Percentiles rank a stretch among this genome's conserved stretches.
Conservation (phyloP, 2,888 invertebrate genomes). For the Acronicta aceris region DNA sequence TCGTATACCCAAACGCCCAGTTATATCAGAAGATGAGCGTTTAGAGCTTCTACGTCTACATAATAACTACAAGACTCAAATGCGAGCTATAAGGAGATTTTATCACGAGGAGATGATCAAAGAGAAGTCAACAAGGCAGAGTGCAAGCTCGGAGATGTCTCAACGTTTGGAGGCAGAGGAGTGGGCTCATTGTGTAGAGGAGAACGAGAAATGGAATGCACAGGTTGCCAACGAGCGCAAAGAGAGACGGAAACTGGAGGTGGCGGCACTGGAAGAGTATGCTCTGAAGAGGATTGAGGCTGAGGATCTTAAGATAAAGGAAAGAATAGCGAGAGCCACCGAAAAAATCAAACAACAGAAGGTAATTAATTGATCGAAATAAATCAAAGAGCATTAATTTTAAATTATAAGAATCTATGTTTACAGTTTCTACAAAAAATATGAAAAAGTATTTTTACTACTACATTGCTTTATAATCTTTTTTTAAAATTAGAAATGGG, state of each 20-base stretch:
- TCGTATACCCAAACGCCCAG: slow-evolving; percentile 90
- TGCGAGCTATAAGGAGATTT: slow-evolving; percentile 88
- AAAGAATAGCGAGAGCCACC: slow-evolving; percentile 81
- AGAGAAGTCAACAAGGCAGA: slow-evolving; percentile 84
- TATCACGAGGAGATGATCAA: slow-evolving; percentile 87
- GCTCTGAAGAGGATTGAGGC: slow-evolving; percentile 81
- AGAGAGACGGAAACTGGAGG: slow-evolving; percentile 85
- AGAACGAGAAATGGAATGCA: slow-evolving; percentile 93
- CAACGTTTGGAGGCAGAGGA: slow-evolving; percentile 90
- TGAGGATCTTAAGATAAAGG: slow-evolving; percentile 72
- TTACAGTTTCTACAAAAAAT: too few species aligned
- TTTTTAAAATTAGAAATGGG: too few species aligned
- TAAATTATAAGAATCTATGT: too few species aligned
- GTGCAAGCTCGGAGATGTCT: slow-evolving; percentile 88
- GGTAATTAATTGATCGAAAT: slow-evolving; percentile 59
- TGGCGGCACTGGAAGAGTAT: slow-evolving; percentile 81
- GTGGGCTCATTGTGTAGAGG: slow-evolving; percentile 87
- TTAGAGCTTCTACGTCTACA: slow-evolving; percentile 91
- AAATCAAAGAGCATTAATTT: too few species aligned
- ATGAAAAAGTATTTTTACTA: too few species aligned
- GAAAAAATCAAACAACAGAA: slow-evolving; percentile 82
- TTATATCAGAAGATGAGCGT: slow-evolving; percentile 90
- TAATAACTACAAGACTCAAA: slow-evolving; percentile 92
- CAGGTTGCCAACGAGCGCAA: slow-evolving; percentile 90
- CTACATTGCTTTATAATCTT: too few species aligned